phyloP scores from a whole-genome alignment of 2,113 vertebrate genomes.

The Rhineura floridana region DNA sequence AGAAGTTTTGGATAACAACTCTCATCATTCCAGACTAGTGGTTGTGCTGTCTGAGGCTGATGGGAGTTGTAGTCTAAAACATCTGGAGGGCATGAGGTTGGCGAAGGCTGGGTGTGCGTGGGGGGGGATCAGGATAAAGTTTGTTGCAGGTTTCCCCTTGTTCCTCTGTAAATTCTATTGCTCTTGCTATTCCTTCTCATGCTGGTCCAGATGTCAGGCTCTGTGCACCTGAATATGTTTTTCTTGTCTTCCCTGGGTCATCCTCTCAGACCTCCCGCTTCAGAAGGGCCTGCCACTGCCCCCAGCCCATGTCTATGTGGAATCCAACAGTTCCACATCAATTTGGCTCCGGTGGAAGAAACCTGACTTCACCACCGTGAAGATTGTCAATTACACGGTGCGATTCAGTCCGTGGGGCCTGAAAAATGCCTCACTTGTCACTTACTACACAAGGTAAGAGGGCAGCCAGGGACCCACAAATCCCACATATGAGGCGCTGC shows the following conservation, averaged over 20 bases:
- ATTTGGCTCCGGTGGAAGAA: slow-evolving; percentile 96
- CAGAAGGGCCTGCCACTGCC: slow-evolving; percentile 86
- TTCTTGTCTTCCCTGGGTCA: neutral
- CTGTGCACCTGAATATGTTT: neutral
- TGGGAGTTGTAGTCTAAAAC: too few relatives aligned
- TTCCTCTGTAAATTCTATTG: neutral
- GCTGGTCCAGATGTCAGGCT: neutral
- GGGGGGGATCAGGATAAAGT: too few relatives aligned
- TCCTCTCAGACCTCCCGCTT: slow-evolving; percentile 68
- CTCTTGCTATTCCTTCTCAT: neutral
- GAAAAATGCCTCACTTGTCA: slow-evolving; percentile 92
- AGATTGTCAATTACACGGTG: slow-evolving; percentile 94
- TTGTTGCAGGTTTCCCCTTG: too few relatives aligned
- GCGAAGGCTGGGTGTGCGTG: too few relatives aligned
- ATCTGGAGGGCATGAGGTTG: too few relatives aligned
- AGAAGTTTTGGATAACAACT: too few relatives aligned
- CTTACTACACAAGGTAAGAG: slow-evolving; percentile 91
- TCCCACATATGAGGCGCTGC: too few relatives aligned
- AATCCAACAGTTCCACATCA: slow-evolving; percentile 92
- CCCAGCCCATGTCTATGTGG: slow-evolving; percentile 87
- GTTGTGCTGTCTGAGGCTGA: too few relatives aligned
- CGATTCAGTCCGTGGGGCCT: slow-evolving; percentile 93
- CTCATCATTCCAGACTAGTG: too few relatives aligned
- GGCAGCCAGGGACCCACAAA: neutral
- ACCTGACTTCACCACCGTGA: slow-evolving; percentile 88